Percentiles rank a stretch among this genome's conserved stretches.
Evolutionary conservation across 2,113 vertebrate species (phyloP).

Genomic region (Megaceryle torquata): DNA sequence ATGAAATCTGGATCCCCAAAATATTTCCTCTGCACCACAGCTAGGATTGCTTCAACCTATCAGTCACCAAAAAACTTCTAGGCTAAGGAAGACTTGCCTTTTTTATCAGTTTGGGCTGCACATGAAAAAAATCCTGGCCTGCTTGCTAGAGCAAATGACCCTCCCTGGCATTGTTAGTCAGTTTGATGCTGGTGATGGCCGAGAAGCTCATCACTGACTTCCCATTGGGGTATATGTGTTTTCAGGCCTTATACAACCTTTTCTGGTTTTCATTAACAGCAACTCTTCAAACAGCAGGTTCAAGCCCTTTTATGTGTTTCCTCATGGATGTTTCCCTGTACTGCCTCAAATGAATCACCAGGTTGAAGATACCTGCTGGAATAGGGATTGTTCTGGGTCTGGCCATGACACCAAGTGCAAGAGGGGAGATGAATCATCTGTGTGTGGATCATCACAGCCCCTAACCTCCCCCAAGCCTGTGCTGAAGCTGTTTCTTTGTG

Average conservation of each 20-base stretch:
- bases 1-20: not conserved
- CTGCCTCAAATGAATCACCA: not conserved
- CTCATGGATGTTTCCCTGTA: not conserved
- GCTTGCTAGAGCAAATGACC: not conserved
- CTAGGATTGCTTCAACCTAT: not conserved
- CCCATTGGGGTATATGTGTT: not conserved
- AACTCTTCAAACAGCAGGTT: not conserved
- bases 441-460: not conserved
- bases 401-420: not conserved
- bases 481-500: not conserved
- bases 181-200: not conserved
- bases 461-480: not conserved
- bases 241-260: not conserved
- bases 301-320: not conserved
- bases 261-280: not conserved
- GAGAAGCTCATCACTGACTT: not conserved
- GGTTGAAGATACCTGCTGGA: not conserved
- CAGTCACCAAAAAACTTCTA: not conserved
- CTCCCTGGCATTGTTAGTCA: rapidly evolving
- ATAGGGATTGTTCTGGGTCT: not conserved
- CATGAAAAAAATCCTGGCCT: not conserved
- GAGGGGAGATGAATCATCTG: not conserved
- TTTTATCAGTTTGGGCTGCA: not conserved
- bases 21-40: not conserved
- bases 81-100: not conserved